These are phyloP conservation scores for Tetrapedia diversipes DNA, from an alignment of 2,888 invertebrate genomes.

Conservation along the genomic window DNA sequence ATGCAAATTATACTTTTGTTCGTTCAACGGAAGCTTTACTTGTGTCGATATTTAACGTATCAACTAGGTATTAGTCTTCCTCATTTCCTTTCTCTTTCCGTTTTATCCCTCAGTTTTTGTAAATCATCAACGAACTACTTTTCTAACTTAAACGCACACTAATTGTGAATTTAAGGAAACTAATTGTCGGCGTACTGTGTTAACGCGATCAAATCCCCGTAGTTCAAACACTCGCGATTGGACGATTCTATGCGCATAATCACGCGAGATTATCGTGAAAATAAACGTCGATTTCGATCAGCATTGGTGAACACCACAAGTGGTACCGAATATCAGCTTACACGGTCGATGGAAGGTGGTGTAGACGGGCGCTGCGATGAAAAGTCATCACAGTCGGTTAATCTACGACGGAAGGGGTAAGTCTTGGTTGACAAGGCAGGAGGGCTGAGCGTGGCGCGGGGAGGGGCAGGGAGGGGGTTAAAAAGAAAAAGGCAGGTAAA, in stretches of 20 bases:
- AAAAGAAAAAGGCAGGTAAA: slow-evolving; percentile 59
- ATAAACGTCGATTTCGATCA: slow-evolving; percentile 14
- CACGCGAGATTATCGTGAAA: not conserved
- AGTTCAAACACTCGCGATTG: not conserved
- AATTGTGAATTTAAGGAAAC: too few species aligned
- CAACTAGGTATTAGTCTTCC: too few species aligned
- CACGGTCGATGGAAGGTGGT: slow-evolving; percentile 19
- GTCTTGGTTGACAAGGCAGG: slow-evolving; percentile 37
- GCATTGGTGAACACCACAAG: not conserved
- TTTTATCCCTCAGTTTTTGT: too few species aligned
- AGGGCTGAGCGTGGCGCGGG: slow-evolving; percentile 32
- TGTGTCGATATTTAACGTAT: too few species aligned
- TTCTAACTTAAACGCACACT: too few species aligned
- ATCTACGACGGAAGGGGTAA: slow-evolving; percentile 27
- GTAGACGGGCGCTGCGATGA: slow-evolving; percentile 37
- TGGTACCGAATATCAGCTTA: slow-evolving; percentile 32
- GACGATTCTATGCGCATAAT: not conserved
- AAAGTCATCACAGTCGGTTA: slow-evolving; percentile 56
- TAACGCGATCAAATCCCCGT: not conserved
- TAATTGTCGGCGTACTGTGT: too few species aligned
- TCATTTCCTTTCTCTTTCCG: too few species aligned
- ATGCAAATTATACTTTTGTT: too few species aligned
- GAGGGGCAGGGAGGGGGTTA: slow-evolving; percentile 6
- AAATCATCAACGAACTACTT: too few species aligned
- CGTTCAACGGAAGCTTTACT: too few species aligned